A percentile compares a stretch with the other conserved stretches of the same genome.
Evolutionary conservation across 2,113 vertebrate species (phyloP).

Genomic region (Campylomormyrus tamandua): DNA sequence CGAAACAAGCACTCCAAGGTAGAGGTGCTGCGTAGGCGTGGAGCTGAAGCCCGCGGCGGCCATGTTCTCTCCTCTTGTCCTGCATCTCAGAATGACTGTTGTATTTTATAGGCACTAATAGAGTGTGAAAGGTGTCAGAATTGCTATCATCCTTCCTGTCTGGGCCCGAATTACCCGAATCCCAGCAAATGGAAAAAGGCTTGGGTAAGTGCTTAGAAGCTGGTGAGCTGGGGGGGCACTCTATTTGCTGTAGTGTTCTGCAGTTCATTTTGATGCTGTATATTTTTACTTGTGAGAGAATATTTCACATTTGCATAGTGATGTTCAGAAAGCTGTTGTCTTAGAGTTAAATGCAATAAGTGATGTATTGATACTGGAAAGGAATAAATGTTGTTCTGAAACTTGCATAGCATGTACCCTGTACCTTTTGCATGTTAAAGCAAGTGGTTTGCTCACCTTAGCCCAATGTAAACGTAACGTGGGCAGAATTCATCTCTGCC

Average conservation of each 20-base stretch:
- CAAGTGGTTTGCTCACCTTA: neutral
- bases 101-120: conserved; percentile 64
- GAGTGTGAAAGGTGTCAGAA: conserved; percentile 79
- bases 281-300: neutral
- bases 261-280: neutral
- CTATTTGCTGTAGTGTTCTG: no score
- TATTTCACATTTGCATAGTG: neutral
- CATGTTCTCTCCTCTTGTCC: neutral
- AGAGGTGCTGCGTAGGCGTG: neutral
- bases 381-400: neutral
- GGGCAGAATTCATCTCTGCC: neutral
- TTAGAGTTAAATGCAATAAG: neutral
- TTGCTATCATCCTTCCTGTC: conserved; percentile 76
- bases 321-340: neutral
- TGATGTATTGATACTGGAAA: neutral
- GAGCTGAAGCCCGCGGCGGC: neutral
- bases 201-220: conserved; percentile 63
- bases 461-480: neutral
- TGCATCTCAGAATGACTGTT: neutral
- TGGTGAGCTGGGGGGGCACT: no score
- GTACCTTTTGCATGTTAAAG: neutral
- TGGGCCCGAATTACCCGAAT: conserved; percentile 82
- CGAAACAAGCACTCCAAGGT: conserved; percentile 76
- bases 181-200: conserved; percentile 65
- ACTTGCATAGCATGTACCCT: neutral